Evolutionary conservation across 2,113 vertebrate species (phyloP).

Genomic region (Ariopsis seemanni): DNA sequence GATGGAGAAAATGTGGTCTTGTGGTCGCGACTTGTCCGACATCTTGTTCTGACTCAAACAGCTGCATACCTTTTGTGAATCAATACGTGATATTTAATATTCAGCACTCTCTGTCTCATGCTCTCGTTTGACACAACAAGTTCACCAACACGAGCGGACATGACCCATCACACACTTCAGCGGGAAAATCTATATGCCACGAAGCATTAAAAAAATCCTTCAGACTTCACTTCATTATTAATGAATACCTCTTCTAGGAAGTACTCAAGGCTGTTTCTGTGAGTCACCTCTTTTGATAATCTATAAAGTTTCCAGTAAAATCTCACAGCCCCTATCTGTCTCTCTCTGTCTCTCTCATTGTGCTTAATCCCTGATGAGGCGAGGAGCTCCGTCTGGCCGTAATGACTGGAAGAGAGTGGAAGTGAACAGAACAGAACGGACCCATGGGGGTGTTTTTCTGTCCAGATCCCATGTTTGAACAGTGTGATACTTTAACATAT

Average conservation of each 20-base stretch:
- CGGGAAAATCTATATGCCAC: constrained; percentile 55
- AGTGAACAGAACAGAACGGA: constrained; percentile 36
- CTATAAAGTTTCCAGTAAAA: constrained; percentile 59
- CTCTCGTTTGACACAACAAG: constrained; percentile 35
- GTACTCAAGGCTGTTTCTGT: constrained; percentile 46
- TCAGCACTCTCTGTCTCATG: constrained; percentile 40
- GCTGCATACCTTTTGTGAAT: constrained; percentile 39
- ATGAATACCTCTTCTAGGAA: constrained; percentile 56
- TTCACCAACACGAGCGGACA: constrained; percentile 14
- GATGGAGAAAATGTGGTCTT: constrained; percentile 23
- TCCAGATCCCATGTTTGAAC: constrained; percentile 46
- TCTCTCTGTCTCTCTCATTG: constrained; percentile 36
- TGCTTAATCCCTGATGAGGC: constrained; percentile 47
- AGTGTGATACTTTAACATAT: constrained; percentile 39
- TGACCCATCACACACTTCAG: constrained; percentile 45
- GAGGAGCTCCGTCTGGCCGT: constrained; percentile 52
- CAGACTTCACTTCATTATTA: constrained; percentile 57
- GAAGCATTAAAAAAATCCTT: constrained; percentile 24
- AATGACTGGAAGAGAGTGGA: constrained; percentile 51
- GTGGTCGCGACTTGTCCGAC: constrained; percentile 38
- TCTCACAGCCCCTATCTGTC: constrained; percentile 41
- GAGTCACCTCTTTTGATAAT: constrained; percentile 52
- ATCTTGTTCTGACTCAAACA: constrained; percentile 32
- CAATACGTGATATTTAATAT: constrained; percentile 51
- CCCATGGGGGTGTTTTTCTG: constrained; percentile 55